Evolutionary conservation across 2,797 vertebrate genomes (phyloP), one percentile per base, ranked within the genome.

Genomic region (Sitta carolinensis): DNA sequence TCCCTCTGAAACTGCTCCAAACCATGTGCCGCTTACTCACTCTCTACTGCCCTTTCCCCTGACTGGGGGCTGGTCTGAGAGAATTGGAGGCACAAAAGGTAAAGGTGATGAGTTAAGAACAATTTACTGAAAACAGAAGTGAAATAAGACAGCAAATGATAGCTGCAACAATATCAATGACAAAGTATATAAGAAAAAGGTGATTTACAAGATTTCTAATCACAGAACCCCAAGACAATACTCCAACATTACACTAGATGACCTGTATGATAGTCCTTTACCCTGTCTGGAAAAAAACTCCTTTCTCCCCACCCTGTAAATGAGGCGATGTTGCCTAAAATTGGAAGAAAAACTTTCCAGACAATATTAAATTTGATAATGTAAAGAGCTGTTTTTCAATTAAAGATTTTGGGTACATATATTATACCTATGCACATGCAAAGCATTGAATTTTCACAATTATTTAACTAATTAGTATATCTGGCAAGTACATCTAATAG

Each of bases 201-300:
- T 34, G 3, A 40, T 26, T 64, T 50, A 34, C 16, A 17, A 19
- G 23, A 55, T 34, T 83, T 47, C 26, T 51, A 50, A 51, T 50
- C 6, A 19, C 11, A 29, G 38, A 59, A 36, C 2, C 10, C 16
- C 12, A 16, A 19, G 4, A 16, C 20, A 64, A 34, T 16, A 40
- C 20, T 10, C 4, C 3, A 50, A 43, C 1, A 2, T 22, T 59
- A 10, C 17, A 7, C 30, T 42, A 23, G 6, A 2, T 38, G 36
- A 75, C 36, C 10, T 32, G 14, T 5, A 21, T 58, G 11, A 21
- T 42, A 18, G 9, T 42, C 9, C 30, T 74, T 74, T 64, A 69
- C 17, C 5, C 2, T 22, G 8, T 23, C 12, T 27, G 25, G 42
- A 11, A 36, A 48, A 70, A 43, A 14, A 1, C 4, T 66, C 45